Conservation (phyloP, 2,888 invertebrate genomes). For the Volucella bombylans region DNA sequence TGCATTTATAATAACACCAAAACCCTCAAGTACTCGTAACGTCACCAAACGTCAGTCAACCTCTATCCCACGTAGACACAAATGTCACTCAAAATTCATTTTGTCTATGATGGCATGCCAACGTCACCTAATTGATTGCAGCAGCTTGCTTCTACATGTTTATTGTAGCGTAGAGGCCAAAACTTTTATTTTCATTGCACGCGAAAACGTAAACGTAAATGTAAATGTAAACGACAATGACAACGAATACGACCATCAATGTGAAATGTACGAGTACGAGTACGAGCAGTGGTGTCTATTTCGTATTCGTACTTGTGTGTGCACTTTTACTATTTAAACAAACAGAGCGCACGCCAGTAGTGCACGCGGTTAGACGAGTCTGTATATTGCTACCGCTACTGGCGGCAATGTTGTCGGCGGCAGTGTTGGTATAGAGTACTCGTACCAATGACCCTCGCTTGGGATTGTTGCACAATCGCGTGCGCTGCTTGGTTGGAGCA, state of each 20-base stretch:
- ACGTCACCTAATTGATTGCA: conserved; percentile 12
- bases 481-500: conserved; percentile 38
- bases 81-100: conserved; percentile 3
- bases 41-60: conserved; percentile 41
- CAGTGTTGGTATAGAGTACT: background rate
- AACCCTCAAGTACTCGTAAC: too few relatives aligned
- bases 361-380: conserved; percentile 20
- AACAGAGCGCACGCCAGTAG: conserved; percentile 18
- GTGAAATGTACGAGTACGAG: background rate
- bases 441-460: conserved; percentile 54
- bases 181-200: conserved; percentile 69
- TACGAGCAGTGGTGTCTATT: background rate
- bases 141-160: conserved; percentile 12
- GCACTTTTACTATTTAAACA: conserved; percentile 45
- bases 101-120: background rate
- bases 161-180: conserved; percentile 44
- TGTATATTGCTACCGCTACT: background rate
- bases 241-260: too few relatives aligned
- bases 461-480: conserved; percentile 51
- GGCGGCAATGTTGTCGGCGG: background rate
- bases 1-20: too few relatives aligned
- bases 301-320: conserved; percentile 6
- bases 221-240: too few relatives aligned
- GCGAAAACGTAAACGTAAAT: background rate
- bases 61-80: background rate